These are phyloP conservation scores for Leptodactylus fallax DNA, from an alignment of 2,797 vertebrate genomes.

Conservation along the genomic window DNA sequence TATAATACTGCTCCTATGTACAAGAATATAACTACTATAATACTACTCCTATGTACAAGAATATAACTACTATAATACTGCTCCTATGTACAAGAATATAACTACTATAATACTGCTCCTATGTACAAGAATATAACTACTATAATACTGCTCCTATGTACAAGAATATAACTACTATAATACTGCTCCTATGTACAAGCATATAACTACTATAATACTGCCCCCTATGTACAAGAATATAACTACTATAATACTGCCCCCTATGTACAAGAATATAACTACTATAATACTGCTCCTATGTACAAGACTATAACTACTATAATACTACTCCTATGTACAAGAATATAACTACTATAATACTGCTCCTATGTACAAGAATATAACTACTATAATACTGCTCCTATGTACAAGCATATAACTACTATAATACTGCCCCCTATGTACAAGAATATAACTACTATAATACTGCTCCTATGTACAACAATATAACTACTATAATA, in stretches of 20 bases:
- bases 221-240: background rate
- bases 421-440: background rate
- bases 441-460: slow-evolving; percentile 19
- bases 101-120: slow-evolving; percentile 19
- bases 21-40: slow-evolving; percentile 3
- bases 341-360: slow-evolving; percentile 17
- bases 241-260: slow-evolving; percentile 20
- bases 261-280: slow-evolving; percentile 17
- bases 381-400: slow-evolving; percentile 27
- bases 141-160: slow-evolving; percentile 9
- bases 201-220: slow-evolving; percentile 19
- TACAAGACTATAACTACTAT: slow-evolving; percentile 11
- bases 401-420: slow-evolving; percentile 18
- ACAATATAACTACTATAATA: background rate
- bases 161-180: slow-evolving; percentile 23
- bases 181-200: slow-evolving; percentile 4
- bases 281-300: slow-evolving; percentile 23
- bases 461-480: slow-evolving; percentile 8
- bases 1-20: background rate
- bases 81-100: slow-evolving; percentile 3
- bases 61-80: slow-evolving; percentile 17
- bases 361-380: slow-evolving; percentile 19
- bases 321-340: background rate
- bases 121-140: background rate
- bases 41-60: slow-evolving; percentile 1